A percentile compares a stretch with the other conserved stretches of the same genome.
Evolutionary conservation across 2,113 vertebrate genomes (phyloP).

Genomic region (Rafetus swinhoei): DNA sequence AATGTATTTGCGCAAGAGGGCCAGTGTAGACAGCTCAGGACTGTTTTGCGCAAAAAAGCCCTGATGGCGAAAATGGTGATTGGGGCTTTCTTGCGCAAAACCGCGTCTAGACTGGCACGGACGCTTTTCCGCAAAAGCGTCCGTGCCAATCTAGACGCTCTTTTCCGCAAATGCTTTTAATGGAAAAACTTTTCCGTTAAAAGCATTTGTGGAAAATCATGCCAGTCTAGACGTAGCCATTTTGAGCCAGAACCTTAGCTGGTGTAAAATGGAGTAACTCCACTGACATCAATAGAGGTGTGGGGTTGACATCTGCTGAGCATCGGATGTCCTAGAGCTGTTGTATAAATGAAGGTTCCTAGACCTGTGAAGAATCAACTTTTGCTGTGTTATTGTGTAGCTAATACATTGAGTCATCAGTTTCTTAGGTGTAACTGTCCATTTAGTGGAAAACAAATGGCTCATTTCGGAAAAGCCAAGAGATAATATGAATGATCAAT

Average conservation of each 20-base stretch:
- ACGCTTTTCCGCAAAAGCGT: too few species aligned
- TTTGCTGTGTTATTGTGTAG: background rate
- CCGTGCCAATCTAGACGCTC: too few species aligned
- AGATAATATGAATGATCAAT: slow-evolving; percentile 34
- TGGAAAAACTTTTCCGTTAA: too few species aligned
- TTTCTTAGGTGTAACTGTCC: slow-evolving; percentile 34
- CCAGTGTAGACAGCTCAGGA: too few species aligned
- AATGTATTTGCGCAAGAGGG: too few species aligned
- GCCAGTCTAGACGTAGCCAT: too few species aligned
- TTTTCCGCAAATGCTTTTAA: too few species aligned
- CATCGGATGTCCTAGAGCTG: background rate
- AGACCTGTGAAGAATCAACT: background rate
- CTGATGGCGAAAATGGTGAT: too few species aligned
- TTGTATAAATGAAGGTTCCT: background rate
- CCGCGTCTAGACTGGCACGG: too few species aligned
- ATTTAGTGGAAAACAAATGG: slow-evolving; percentile 46
- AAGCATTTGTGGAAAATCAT: too few species aligned
- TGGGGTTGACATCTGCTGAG: background rate
- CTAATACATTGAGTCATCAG: slow-evolving; percentile 17
- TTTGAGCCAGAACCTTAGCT: background rate
- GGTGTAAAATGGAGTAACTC: background rate
- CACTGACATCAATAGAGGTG: background rate
- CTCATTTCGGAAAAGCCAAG: slow-evolving; percentile 11
- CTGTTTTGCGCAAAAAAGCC: too few species aligned
- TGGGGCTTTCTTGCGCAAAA: too few species aligned